phyloP scores from a whole-genome alignment of 1,140 invertebrate species.

The Euura saliciscinereae region DNA sequence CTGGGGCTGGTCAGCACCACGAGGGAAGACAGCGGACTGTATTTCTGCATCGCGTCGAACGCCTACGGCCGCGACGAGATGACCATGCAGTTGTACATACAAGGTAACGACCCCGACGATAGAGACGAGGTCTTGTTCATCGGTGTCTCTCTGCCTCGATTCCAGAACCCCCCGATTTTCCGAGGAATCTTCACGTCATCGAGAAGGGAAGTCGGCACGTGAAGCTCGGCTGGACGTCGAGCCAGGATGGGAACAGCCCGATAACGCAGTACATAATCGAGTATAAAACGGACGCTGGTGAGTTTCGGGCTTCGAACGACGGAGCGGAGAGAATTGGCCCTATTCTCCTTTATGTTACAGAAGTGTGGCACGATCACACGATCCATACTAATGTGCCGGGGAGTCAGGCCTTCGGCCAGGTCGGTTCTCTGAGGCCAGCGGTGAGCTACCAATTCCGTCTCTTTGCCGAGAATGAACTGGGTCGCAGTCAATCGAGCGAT shows the following conservation, averaged over 20 bases:
- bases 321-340: neutral
- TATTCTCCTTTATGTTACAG: constrained; percentile 53
- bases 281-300: constrained; percentile 84
- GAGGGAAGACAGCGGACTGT: constrained; percentile 85
- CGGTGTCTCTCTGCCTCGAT: constrained; percentile 18
- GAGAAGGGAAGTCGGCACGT: constrained; percentile 78
- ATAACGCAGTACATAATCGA: constrained; percentile 87
- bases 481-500: constrained; percentile 85
- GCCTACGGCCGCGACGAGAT: constrained; percentile 90
- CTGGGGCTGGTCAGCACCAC: constrained; percentile 83
- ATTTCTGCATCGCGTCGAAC: constrained; percentile 88
- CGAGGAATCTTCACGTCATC: constrained; percentile 82
- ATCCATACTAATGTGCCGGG: constrained; percentile 81
- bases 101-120: constrained; percentile 64
- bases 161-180: constrained; percentile 82
- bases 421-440: constrained; percentile 83
- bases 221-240: constrained; percentile 81
- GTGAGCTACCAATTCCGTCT: constrained; percentile 90
- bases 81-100: constrained; percentile 88
- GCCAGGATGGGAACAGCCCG: constrained; percentile 86
- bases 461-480: constrained; percentile 86
- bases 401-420: constrained; percentile 75
- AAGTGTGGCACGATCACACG: constrained; percentile 76
- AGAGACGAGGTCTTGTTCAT: constrained; percentile 11
- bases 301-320: constrained; percentile 39